Percentiles rank a stretch among this genome's conserved stretches.
These are phyloP conservation scores for Notocelia uddmanniana DNA, from an alignment of 2,888 invertebrate species.

Conservation along the genomic window DNA sequence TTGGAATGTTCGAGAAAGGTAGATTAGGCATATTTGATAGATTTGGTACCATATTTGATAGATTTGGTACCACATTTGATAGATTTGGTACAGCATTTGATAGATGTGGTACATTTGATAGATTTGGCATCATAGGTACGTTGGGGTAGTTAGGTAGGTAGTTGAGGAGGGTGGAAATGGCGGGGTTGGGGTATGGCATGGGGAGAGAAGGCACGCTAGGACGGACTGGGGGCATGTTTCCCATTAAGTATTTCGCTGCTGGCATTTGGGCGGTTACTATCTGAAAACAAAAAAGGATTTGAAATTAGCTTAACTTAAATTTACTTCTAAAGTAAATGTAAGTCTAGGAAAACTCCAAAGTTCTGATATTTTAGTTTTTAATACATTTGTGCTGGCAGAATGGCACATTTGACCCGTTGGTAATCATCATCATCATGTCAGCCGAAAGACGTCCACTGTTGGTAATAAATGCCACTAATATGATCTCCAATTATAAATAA, in stretches of 20 bases:
- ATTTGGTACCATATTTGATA: too few species aligned
- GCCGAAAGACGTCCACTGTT: too few species aligned
- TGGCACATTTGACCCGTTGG: too few species aligned
- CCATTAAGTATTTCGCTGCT: slow-evolving; percentile 37
- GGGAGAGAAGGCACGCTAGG: slow-evolving; percentile 1
- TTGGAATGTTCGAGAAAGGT: slow-evolving; percentile 11
- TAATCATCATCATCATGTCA: too few species aligned
- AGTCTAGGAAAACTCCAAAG: too few species aligned
- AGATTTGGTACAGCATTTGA: not conserved
- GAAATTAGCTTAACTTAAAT: not conserved
- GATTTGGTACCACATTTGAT: too few species aligned
- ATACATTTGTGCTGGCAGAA: too few species aligned
- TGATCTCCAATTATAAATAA: too few species aligned
- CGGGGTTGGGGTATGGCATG: slow-evolving; percentile 24
- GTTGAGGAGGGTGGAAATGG: slow-evolving; percentile 19
- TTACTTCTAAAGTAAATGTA: too few species aligned
- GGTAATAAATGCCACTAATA: too few species aligned
- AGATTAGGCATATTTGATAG: slow-evolving; percentile 6
- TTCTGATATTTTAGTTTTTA: too few species aligned
- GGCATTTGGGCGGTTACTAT: slow-evolving; percentile 24
- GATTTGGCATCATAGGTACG: too few species aligned
- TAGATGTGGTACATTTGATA: slow-evolving; percentile 7
- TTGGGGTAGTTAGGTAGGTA: slow-evolving; percentile 24
- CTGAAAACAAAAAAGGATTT: slow-evolving; percentile 26
- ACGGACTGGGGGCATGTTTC: slow-evolving; percentile 4